These are phyloP conservation scores for Hybos culiciformis DNA, from an alignment of 2,888 invertebrate genomes.

Conservation along the genomic window DNA sequence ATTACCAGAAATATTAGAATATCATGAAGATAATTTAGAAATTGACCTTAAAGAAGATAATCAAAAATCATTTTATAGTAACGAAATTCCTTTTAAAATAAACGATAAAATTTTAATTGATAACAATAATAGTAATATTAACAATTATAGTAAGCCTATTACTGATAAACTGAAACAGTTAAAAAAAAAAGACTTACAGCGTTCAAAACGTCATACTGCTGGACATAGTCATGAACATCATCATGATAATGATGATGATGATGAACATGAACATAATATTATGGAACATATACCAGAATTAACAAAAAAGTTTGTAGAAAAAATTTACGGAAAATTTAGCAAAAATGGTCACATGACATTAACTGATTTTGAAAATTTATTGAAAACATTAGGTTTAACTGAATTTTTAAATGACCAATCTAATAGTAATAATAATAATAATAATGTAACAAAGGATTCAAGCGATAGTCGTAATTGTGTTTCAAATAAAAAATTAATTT, in stretches of 20 bases:
- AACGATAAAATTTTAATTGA: conserved; percentile 11
- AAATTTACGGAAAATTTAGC: conserved; percentile 54
- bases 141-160: not conserved
- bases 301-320: conserved; percentile 47
- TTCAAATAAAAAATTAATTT: conserved; percentile 13
- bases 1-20: too few relatives aligned
- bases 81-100: conserved; percentile 11
- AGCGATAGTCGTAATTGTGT: conserved; percentile 20
- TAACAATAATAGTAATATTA: conserved; percentile 7
- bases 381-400: conserved; percentile 44
- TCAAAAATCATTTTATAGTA: too few relatives aligned
- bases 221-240: conserved; percentile 23
- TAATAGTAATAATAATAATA: conserved; percentile 6
- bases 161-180: not conserved
- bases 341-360: conserved; percentile 45
- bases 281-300: conserved; percentile 34
- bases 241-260: conserved; percentile 18
- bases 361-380: conserved; percentile 54
- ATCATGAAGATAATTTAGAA: too few relatives aligned
- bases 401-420: conserved; percentile 32
- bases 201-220: conserved; percentile 31
- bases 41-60: too few relatives aligned
- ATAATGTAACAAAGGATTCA: conserved; percentile 7
- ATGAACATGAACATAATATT: conserved; percentile 15
- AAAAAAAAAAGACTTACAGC: conserved; percentile 18